Evolutionary conservation across 2,888 invertebrate species (phyloP), one percentile per base, ranked within the genome.

Genomic region (Eumerus sabulonum): DNA sequence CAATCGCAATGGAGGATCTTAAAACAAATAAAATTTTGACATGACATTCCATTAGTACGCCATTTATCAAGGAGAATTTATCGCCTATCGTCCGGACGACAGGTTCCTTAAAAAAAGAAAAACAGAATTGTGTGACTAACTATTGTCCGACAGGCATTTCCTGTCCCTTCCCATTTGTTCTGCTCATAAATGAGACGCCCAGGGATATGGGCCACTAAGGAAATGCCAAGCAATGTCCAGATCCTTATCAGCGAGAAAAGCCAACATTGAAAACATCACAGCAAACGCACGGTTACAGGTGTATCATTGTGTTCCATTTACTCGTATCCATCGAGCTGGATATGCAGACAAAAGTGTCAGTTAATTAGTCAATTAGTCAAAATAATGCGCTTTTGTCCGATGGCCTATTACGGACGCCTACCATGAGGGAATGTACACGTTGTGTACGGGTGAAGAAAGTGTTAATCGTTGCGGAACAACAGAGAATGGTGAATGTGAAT

Each of bases 1-100:
- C 81, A 81, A 71, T 82, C 82, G 45, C 66, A 82, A 82, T 82
- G 82, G 79, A 82, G 83, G 85, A 85, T 72, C 74, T 81, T 60
- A 76, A 82, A 81, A 83, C 77, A 84, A 84, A 84, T 84, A 85
- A 84, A 82, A 85, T 83, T 84, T 83, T 84, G 84, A 87, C 87
- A 86, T 86, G 87, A 85, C 87, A 87, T 86, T 86, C 86, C 87
- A 86, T 86, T 86, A 87, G 85, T 87, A 86, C 86, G 87, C 86
- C 85, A 87, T 86, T 86, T 86, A 86, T 87, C 87, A 86, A 66
- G 82, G 57, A 71, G 48, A 81, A 77, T 74, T 67, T 72, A 79
- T 79, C 73, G 73, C 12, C 50, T 11, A 5, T 16, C 42, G 40
- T 27, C 27, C 27, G 27, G 7, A 2, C 27, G 27, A 27, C 27